Base-by-base conservation (phyloP, 1,140 invertebrate species). In the Leptinotarsa undecemlineata region DNA sequence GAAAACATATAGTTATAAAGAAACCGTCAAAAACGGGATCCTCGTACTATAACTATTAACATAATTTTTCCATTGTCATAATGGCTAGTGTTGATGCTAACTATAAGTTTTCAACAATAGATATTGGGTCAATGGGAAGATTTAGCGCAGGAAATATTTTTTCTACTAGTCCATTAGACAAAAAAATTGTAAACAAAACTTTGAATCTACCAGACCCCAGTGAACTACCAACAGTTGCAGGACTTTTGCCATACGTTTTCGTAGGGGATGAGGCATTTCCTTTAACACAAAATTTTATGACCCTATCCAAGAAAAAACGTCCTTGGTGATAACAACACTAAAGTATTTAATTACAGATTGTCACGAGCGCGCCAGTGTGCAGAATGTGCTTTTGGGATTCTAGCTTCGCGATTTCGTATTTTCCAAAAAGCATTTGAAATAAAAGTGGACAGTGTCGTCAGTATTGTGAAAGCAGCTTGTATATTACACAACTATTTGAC, bases 41-140 rank as follows among this genome's bases (percentile, higher is more conserved):
- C 14, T 76, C 77, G 8, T 87, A 80, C 81, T 85, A 80, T 61
- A 86, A 86, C 73, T 85, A 87, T 72, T 85, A 86, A 72, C 77
- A 82, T 8, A 84, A 77, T 51, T 87, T 84, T 76, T 84, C 82
- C 21, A 77, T 84, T n/a, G 82, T 86, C 62, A 72, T 87, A 14
- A 78, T 86, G 72, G 85, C 82, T 33, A 76, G 85, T 19, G 82
- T 85, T 48, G 86, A 85, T 73, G 79, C 84, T 23, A 71, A 85
- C 71, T 85, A 85, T 74, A 71, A 71, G 11, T 71, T 61, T 14
- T 42, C 26, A 14, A 77, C 78, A 69, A 77, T 86, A 47, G 86
- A 76, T 67, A 42, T 78, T 14, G 68, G 71, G 17, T 67, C 61
- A 61, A 47, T 17, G 6, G 51, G 13, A 57, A 57, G 17, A n/a